phyloP scores from a whole-genome alignment of 64 coral and sea anemone genomes.

The Astreopora myriophthalma region DNA sequence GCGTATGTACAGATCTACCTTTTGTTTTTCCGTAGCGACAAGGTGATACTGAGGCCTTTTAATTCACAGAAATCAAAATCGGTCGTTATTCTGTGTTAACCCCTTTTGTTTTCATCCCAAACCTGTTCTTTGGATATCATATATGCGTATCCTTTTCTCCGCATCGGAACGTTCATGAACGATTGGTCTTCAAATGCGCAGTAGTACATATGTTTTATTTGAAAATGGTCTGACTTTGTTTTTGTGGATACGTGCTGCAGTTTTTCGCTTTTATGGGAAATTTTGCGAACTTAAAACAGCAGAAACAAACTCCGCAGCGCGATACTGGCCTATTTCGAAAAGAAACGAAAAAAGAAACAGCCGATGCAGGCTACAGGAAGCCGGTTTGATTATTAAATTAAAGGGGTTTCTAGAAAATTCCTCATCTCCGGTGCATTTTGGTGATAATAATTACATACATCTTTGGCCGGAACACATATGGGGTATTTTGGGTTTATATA shows the following conservation, averaged over 20 bases:
- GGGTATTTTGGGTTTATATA: no score
- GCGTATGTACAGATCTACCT: slow-evolving; percentile 32
- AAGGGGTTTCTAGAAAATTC: background rate
- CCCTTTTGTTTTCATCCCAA: background rate
- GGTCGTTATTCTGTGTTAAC: background rate
- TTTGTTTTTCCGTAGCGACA: no score
- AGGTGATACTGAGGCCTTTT: background rate
- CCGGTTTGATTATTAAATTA: no score
- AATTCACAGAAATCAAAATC: background rate
- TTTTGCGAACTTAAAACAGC: background rate
- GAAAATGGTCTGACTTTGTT: background rate
- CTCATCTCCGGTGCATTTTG: background rate
- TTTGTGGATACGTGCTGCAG: background rate
- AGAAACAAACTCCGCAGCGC: background rate
- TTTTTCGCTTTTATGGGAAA: background rate
- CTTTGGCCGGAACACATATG: background rate
- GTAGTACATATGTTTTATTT: background rate
- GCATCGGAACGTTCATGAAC: background rate
- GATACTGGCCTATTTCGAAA: no score
- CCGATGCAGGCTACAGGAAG: no score
- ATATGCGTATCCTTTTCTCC: background rate
- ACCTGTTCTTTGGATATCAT: background rate
- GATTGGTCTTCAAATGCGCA: background rate
- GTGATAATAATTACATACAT: background rate
- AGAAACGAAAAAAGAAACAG: no score